Percentiles rank a stretch among this genome's conserved stretches.
Evolutionary conservation across 2,113 vertebrate genomes (phyloP).

Genomic region (Copsychus sechellarum): DNA sequence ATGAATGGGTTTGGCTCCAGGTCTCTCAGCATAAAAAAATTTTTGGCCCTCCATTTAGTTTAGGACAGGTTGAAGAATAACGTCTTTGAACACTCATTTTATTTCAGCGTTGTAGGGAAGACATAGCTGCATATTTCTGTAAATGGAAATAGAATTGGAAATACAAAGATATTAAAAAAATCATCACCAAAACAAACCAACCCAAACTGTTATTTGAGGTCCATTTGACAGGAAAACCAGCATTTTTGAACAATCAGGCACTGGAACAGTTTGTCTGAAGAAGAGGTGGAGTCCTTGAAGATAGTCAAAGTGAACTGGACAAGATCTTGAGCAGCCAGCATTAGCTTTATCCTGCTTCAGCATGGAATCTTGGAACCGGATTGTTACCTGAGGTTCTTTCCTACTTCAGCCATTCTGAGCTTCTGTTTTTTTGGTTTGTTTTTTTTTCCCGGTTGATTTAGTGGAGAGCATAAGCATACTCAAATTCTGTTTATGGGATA

Average conservation of each 20-base stretch:
- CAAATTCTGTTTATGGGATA: neutral
- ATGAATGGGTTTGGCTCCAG: neutral
- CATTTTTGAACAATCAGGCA: neutral
- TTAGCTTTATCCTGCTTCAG: neutral
- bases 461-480: neutral
- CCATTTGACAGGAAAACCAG: neutral
- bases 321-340: neutral
- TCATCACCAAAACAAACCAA: too few species aligned
- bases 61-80: neutral
- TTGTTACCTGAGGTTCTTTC: neutral
- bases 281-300: neutral
- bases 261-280: rapidly evolving
- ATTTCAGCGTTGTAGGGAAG: neutral
- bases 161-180: neutral
- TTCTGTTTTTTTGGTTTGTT: too few species aligned
- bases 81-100: neutral
- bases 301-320: neutral
- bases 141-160: neutral
- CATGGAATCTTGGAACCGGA: neutral
- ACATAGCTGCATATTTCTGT: neutral
- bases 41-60: neutral
- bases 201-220: neutral
- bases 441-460: neutral
- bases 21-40: neutral
- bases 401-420: neutral